Conservation (phyloP, 2,113 vertebrate species). For the Calidris pygmaea region DNA sequence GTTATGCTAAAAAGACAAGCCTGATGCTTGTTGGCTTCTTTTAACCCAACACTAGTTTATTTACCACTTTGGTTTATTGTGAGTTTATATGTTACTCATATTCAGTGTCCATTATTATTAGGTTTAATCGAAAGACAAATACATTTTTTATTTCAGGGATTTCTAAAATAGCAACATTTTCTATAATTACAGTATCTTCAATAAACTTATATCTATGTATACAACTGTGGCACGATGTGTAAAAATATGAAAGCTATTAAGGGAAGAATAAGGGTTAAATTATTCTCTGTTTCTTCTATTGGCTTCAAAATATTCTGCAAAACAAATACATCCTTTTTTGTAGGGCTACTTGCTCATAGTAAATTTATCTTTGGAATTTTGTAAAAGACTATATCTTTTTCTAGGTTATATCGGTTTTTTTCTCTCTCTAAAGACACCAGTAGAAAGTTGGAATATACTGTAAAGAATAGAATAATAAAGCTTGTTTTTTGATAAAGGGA, state of each 20-base stretch:
- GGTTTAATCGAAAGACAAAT: conserved; percentile 74
- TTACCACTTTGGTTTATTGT: conserved; percentile 76
- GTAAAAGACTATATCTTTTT: conserved; percentile 57
- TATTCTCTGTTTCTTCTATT: conserved; percentile 71
- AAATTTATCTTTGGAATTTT: conserved; percentile 75
- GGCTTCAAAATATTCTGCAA: conserved; percentile 69
- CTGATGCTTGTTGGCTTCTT: conserved; percentile 68
- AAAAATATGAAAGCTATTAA: conserved; percentile 75
- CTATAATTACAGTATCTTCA: conserved; percentile 77
- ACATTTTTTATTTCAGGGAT: conserved; percentile 68
- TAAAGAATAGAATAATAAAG: conserved; percentile 69
- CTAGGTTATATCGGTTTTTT: neutral
- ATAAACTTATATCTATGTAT: conserved; percentile 78
- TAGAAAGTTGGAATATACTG: conserved; percentile 70
- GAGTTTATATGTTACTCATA: conserved; percentile 66
- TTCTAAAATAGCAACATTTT: conserved; percentile 76
- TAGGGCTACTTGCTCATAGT: conserved; percentile 62
- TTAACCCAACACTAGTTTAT: conserved; percentile 75
- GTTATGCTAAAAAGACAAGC: conserved; percentile 71
- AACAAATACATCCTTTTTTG: conserved; percentile 64
- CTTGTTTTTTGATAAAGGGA: conserved; percentile 55
- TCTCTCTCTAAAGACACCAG: conserved; percentile 65
- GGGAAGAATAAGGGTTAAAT: conserved; percentile 69
- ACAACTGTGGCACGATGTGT: conserved; percentile 75
- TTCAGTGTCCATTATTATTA: conserved; percentile 69